phyloP scores from a whole-genome alignment of 2,888 invertebrate genomes.

The Platycheirus rosarum region DNA sequence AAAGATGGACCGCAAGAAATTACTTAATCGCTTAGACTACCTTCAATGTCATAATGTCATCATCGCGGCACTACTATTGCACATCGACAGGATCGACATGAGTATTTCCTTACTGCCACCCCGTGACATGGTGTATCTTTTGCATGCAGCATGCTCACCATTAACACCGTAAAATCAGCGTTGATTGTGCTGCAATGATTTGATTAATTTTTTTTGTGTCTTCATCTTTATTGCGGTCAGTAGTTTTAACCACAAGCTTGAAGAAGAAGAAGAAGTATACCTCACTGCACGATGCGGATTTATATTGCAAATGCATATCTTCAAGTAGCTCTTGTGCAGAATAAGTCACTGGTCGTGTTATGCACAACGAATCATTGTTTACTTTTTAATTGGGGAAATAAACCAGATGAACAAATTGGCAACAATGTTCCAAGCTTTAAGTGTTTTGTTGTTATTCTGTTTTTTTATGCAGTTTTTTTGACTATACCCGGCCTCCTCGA shows the following conservation, averaged over 20 bases:
- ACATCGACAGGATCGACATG: conserved; percentile 44
- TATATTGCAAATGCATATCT: conserved; percentile 13
- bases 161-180: conserved; percentile 57
- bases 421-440: conserved; percentile 46
- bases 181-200: conserved; percentile 58
- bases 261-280: conserved; percentile 14
- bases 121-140: conserved; percentile 27
- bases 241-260: conserved; percentile 43
- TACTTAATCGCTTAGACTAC: conserved; percentile 44
- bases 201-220: conserved; percentile 31
- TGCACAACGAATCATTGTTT: conserved; percentile 15
- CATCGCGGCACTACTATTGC: conserved; percentile 21
- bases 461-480: conserved; percentile 3
- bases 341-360: conserved; percentile 23
- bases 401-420: conserved; percentile 57
- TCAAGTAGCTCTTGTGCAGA: conserved; percentile 17
- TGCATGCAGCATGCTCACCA: conserved; percentile 28
- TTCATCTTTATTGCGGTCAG: conserved; percentile 59
- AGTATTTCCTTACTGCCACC: conserved; percentile 44
- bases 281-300: conserved; percentile 18
- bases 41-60: conserved; percentile 57
- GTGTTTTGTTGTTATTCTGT: conserved; percentile 39
- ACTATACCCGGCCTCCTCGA: not conserved
- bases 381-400: conserved; percentile 59
- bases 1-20: conserved; percentile 50